Evolutionary conservation across 2,113 vertebrate genomes (phyloP), one percentile per base, ranked within the genome.

Genomic region (Glaucidium brasilianum): DNA sequence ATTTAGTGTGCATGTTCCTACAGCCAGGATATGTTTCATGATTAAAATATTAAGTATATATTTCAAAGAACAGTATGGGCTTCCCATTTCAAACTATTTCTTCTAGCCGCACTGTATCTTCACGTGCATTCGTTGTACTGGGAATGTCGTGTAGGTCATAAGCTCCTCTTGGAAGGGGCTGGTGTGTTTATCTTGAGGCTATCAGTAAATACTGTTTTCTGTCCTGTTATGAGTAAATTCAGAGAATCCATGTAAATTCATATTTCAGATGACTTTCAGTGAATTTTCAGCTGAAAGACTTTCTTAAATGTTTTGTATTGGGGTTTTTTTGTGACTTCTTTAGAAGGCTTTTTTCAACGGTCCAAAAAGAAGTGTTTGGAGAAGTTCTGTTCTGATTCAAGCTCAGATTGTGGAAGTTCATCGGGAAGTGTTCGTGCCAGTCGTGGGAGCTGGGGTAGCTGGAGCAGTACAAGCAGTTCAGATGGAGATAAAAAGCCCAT

Each of bases 371-470:
- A 99, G 90, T 98, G 98, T 39, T 88, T 95, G 9, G 99, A 99
- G 85, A 99, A 99, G 49, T 98, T 98, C 35, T 98, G 98, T 95
- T 99, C 99, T 0, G 99, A 99, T 96, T 99, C 99, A 4, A 99
- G 99, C 85, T 99, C 99, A 0, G 99, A 99, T 96, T 99, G 99
- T 1, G 98, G 99, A 95, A 99, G 99, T 96, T 99, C 99, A 1
- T 99, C 99, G 0, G 99, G 99, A 68, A 99, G 99, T 0, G 99
- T 99, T 90, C 98, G 99, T 39, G 99, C 99, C 95, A 99, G 99
- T 98, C 98, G 99, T 35, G 99, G 99, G 35, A 99, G 99, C 97
- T 99, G 99, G 99, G 99, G 99, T 63, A 99, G 99, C 98, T 99
- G 99, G 99, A 99, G 99, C 97, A 99, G 99, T 78, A 98, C 99